phyloP scores from a whole-genome alignment of 1,140 invertebrate species.

The Pseudomyrmex gracilis region DNA sequence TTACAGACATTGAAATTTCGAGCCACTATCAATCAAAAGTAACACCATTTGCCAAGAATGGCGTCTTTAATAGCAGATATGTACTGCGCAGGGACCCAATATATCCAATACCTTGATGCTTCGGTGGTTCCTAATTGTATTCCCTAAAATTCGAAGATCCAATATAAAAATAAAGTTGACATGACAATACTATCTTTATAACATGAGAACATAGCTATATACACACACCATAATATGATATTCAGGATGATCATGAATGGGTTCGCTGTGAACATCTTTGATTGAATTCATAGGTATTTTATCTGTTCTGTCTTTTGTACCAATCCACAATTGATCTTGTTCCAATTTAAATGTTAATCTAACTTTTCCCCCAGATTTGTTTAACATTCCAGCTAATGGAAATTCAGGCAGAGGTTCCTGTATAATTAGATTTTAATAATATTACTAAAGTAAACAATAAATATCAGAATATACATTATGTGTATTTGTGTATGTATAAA shows the following conservation, averaged over 20 bases:
- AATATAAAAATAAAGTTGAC: conserved; percentile 9
- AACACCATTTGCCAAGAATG: conserved; percentile 95
- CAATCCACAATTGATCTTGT: conserved; percentile 96
- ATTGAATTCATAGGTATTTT: conserved; percentile 97
- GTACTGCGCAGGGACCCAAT: conserved; percentile 97
- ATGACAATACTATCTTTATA: conserved; percentile 36
- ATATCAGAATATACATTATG: too few relatives aligned
- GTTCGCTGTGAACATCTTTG: conserved; percentile 93
- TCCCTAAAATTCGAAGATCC: conserved; percentile 85
- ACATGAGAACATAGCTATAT: not conserved
- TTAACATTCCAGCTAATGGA: conserved; percentile 96
- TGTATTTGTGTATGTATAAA: too few relatives aligned
- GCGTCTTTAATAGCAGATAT: conserved; percentile 96
- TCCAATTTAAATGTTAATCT: conserved; percentile 97
- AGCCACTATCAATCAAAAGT: conserved; percentile 87
- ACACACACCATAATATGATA: conserved; percentile 96
- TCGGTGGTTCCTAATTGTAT: conserved; percentile 95
- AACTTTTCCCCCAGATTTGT: conserved; percentile 96
- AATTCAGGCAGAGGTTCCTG: conserved; percentile 93
- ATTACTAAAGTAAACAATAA: too few relatives aligned
- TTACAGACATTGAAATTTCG: conserved; percentile 70
- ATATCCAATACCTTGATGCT: conserved; percentile 96
- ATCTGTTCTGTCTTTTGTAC: conserved; percentile 97
- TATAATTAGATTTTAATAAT: not conserved
- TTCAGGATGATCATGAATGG: conserved; percentile 95